Percentiles rank a stretch among this genome's conserved stretches.
These are phyloP conservation scores for Lasaia peninsularis DNA, from an alignment of 1,140 invertebrate species.

Conservation along the genomic window DNA sequence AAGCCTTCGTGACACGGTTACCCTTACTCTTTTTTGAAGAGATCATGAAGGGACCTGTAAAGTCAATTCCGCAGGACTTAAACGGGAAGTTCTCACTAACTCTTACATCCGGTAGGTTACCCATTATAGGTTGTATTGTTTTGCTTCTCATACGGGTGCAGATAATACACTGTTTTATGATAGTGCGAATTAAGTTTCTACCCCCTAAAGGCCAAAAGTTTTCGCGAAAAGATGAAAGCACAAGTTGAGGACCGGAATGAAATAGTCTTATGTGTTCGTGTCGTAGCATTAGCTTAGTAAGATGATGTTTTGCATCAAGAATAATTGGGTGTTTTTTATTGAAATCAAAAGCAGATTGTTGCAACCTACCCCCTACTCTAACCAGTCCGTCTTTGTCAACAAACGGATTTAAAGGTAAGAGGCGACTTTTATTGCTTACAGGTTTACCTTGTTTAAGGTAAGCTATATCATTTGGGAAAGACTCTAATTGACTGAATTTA, in stretches of 20 bases:
- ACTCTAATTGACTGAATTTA: neutral
- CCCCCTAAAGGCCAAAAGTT: neutral
- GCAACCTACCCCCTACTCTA: neutral
- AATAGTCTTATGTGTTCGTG: neutral
- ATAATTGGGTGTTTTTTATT: neutral
- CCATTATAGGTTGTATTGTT: neutral
- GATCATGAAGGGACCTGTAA: neutral
- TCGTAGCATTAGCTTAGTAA: neutral
- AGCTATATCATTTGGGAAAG: neutral
- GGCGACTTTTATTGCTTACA: neutral
- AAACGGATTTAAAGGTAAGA: neutral
- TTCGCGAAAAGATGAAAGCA: neutral
- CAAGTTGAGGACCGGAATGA: neutral
- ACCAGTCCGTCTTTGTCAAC: neutral
- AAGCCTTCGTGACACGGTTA: neutral
- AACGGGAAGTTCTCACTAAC: neutral
- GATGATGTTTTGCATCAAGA: neutral
- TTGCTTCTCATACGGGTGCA: neutral
- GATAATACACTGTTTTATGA: neutral
- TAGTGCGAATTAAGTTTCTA: neutral
- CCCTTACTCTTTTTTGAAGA: neutral
- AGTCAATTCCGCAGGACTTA: neutral
- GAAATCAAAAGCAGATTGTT: neutral
- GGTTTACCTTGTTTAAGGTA: neutral
- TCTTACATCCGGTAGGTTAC: neutral